Base-by-base conservation (phyloP, 2,888 invertebrate genomes). In the Drosophila fungiperda region DNA sequence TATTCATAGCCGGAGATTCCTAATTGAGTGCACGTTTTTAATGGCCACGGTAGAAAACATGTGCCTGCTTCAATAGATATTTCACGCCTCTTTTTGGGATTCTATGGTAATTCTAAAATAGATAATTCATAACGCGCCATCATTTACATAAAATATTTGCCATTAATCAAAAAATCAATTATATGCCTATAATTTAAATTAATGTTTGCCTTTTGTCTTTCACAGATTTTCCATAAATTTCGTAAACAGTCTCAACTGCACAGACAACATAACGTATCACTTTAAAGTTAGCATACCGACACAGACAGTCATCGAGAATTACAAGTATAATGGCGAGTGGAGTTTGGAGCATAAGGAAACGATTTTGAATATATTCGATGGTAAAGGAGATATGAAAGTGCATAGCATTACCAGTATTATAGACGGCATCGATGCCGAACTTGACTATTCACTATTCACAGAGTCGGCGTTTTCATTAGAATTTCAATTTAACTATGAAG, bases 151-250 rank as follows among this genome's bases (percentile, higher is more conserved):
- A 12, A 57, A 52, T 12, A 33, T 36, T 17, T 12, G 17, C 17
- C 7, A 1, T 32, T 32, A 15, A 20, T 17, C 20, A 32, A 45
- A 5, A 59, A 36, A 29, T n/a, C 12, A 49, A 33, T 42, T 3
- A 45, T 29, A 35, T 33, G 29, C 20, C 4, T 52, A 63, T 36
- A 33, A 29, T n/a, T n/a, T 15, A 11, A 26, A 29, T 62, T 40
- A n/a, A 57, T 11, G 11, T 38, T 9, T 42, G 0, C 33, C 7
- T 11, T 50, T 55, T 38, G n/a, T 38, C 54, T 38, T 3, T 62
- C 50, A 48, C 78, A 93, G 93, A 80, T 93, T 91, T 77, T 93
- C 93, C 38, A 90, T 93, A 32, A 93, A 93, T 60, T 93, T 93
- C 73, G 91, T 87, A 5, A 90, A 90, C 78, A 92, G 91, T 58